phyloP scores from a whole-genome alignment of 1,140 invertebrate species.

The Theocolax elegans region DNA sequence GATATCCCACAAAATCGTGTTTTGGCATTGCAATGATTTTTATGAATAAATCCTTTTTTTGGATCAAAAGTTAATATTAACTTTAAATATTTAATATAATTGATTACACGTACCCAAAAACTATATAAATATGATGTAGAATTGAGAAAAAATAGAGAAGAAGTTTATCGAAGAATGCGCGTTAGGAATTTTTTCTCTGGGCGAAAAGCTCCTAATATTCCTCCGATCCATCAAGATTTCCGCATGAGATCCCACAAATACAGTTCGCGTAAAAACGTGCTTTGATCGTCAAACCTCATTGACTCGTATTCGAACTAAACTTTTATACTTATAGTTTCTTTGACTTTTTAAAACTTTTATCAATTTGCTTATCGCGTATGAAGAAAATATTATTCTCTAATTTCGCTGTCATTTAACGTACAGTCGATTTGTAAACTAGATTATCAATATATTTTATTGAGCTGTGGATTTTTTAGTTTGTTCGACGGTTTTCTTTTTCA shows the following conservation, averaged over 20 bases:
- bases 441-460: too few species aligned
- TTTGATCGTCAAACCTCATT: conserved; percentile 9
- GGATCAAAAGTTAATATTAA: too few species aligned
- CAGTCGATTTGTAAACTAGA: too few species aligned
- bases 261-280: background rate
- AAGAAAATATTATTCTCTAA: background rate
- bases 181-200: background rate
- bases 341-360: background rate
- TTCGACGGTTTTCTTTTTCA: too few species aligned
- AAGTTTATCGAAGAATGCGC: background rate
- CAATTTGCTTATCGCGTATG: background rate
- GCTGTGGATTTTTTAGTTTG: too few species aligned
- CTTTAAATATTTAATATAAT: too few species aligned
- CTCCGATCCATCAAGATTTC: conserved; percentile 8
- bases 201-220: background rate
- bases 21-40: too few species aligned
- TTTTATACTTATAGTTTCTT: background rate
- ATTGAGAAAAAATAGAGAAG: background rate
- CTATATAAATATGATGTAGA: too few species aligned
- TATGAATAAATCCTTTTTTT: too few species aligned
- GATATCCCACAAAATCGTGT: too few species aligned
- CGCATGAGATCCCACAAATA: background rate
- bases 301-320: background rate
- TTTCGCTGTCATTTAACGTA: too few species aligned
- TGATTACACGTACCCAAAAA: too few species aligned